phyloP scores from a whole-genome alignment of 64 coral and sea anemone genomes.

The Hydrozoanthus tunicans region DNA sequence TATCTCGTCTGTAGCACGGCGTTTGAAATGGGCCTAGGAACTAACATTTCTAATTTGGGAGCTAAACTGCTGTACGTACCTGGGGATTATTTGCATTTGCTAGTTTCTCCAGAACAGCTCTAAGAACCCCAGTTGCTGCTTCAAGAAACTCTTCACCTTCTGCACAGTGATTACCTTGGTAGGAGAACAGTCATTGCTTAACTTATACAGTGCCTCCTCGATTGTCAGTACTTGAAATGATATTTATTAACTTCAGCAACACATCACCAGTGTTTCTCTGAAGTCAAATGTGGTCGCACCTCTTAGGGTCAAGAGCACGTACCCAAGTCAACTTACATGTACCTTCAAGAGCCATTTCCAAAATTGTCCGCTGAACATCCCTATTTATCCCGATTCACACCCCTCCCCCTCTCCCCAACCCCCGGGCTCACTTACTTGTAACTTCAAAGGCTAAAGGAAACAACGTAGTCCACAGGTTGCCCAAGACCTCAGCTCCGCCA shows the following conservation, averaged over 20 bases:
- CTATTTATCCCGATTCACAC: too few relatives aligned
- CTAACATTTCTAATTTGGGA: too few relatives aligned
- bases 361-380: too few relatives aligned
- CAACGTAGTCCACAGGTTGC: slow-evolving; percentile 79
- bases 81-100: slow-evolving; percentile 45
- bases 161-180: slow-evolving; percentile 7
- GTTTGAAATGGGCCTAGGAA: too few relatives aligned
- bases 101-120: slow-evolving; percentile 92
- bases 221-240: neutral
- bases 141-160: slow-evolving; percentile 84
- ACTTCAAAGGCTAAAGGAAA: slow-evolving; percentile 76
- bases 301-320: too few relatives aligned
- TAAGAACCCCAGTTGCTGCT: slow-evolving; percentile 81
- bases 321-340: too few relatives aligned
- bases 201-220: neutral
- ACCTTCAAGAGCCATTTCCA: too few relatives aligned
- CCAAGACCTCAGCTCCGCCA: slow-evolving; percentile 69
- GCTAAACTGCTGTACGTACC: slow-evolving; percentile 8
- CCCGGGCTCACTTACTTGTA: slow-evolving; percentile 50
- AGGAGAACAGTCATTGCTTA: neutral
- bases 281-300: too few relatives aligned
- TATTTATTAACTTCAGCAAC: too few relatives aligned
- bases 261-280: too few relatives aligned
- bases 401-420: neutral
- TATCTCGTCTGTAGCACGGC: too few relatives aligned